Percentiles rank a stretch among this genome's conserved stretches.
Conservation (phyloP, 2,888 invertebrate genomes). For the Bombylius discolor region DNA sequence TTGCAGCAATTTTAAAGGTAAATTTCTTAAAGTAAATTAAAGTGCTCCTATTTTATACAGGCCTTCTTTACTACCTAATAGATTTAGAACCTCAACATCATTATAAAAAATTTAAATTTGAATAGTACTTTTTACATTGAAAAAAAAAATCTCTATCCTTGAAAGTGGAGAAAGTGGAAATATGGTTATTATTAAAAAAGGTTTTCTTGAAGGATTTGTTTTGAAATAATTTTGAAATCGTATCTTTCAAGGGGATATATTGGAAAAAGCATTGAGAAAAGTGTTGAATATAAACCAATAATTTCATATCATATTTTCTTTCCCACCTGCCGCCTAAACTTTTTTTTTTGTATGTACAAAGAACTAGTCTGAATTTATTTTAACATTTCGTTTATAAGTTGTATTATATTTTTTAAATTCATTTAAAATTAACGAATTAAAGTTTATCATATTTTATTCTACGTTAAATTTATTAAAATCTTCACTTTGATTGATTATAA, state of each 20-base stretch:
- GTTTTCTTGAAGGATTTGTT: conserved; percentile 6
- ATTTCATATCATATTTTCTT: no score
- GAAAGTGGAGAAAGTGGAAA: not conserved
- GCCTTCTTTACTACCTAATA: conserved; percentile 3
- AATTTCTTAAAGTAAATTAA: conserved; percentile 4
- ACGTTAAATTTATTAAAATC: no score
- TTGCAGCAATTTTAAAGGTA: conserved; percentile 1
- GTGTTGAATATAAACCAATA: no score
- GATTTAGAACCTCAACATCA: conserved; percentile 6
- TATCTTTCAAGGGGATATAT: conserved; percentile 5
- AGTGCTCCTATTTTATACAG: conserved; percentile 5
- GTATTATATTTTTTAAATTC: no score
- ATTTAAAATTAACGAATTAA: no score
- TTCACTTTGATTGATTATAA: no score
- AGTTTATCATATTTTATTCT: no score
- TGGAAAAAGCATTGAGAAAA: no score
- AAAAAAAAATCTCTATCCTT: conserved; percentile 1
- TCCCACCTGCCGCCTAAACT: no score
- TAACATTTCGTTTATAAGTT: no score
- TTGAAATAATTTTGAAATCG: conserved; percentile 6
- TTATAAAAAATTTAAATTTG: conserved; percentile 7
- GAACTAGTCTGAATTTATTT: no score
- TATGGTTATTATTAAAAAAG: conserved; percentile 5
- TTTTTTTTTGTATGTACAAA: no score
- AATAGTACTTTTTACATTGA: conserved; percentile 3